Evolutionary conservation across 2,797 vertebrate species (phyloP).

Genomic region (Yasuhikotakia modesta): DNA sequence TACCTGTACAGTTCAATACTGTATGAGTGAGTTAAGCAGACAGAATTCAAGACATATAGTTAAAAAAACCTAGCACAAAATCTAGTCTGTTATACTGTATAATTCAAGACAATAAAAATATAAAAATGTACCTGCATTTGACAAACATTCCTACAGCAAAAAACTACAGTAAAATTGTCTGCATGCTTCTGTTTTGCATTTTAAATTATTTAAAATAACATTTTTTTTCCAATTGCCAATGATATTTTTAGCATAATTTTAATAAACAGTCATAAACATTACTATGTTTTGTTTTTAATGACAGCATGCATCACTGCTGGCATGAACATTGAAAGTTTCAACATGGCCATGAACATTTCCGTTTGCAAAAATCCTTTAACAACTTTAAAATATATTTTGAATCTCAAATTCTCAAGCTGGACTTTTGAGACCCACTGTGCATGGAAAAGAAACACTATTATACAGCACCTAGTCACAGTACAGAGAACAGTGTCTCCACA

Average conservation of each 20-base stretch:
- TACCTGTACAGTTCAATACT: not conserved
- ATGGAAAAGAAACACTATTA: not conserved
- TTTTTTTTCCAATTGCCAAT: not conserved
- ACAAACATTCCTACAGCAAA: not conserved
- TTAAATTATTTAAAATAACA: not conserved
- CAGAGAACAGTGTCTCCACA: not conserved
- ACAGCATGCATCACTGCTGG: too few relatives aligned
- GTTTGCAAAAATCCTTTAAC: too few relatives aligned
- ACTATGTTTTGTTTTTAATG: too few relatives aligned
- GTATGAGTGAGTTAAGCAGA: not conserved
- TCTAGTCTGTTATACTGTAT: not conserved
- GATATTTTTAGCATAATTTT: not conserved
- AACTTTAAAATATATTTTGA: not conserved
- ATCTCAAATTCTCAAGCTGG: not conserved
- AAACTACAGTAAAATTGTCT: not conserved
- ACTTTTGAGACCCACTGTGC: not conserved
- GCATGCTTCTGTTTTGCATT: not conserved
- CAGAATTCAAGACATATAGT: not conserved
- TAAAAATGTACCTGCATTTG: not conserved
- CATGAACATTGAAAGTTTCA: too few relatives aligned
- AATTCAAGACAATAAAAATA: not conserved
- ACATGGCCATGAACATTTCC: too few relatives aligned
- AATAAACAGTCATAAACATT: too few relatives aligned
- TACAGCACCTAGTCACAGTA: not conserved
- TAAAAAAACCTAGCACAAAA: too few relatives aligned